These are phyloP conservation scores for Heliconius melpomene DNA, from an alignment of 1,140 invertebrate genomes.

Conservation along the genomic window DNA sequence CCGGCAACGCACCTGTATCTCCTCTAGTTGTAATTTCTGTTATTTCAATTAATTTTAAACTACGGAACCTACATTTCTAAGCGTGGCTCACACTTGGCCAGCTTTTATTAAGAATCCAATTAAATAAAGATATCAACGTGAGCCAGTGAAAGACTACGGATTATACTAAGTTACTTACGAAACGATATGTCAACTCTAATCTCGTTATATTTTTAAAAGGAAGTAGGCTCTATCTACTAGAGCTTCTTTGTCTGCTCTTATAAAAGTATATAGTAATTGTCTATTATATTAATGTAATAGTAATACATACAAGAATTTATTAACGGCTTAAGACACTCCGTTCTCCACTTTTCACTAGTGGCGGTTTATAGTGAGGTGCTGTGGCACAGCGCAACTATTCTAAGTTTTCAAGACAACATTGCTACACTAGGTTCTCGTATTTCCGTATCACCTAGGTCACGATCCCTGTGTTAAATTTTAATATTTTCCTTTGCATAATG, in stretches of 20 bases:
- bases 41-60: neutral
- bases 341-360: too few species aligned
- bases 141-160: constrained; percentile 1
- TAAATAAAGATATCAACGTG: neutral
- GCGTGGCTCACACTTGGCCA: neutral
- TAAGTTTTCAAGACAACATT: neutral
- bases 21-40: too few species aligned
- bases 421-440: neutral
- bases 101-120: neutral
- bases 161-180: neutral
- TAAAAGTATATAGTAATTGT: neutral
- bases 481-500: constrained; percentile 39
- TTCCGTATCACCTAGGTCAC: constrained; percentile 14
- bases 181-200: neutral
- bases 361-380: too few species aligned
- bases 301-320: neutral
- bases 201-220: neutral
- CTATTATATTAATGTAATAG: neutral
- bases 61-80: neutral
- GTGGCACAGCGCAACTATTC: too few species aligned
- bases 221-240: neutral
- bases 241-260: neutral
- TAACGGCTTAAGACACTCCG: too few species aligned
- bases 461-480: constrained; percentile 28
- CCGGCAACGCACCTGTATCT: too few species aligned